Percentiles rank a stretch among this genome's conserved stretches.
These are phyloP conservation scores for Salminus brasiliensis DNA, from an alignment of 2,113 vertebrate genomes.

Conservation along the genomic window DNA sequence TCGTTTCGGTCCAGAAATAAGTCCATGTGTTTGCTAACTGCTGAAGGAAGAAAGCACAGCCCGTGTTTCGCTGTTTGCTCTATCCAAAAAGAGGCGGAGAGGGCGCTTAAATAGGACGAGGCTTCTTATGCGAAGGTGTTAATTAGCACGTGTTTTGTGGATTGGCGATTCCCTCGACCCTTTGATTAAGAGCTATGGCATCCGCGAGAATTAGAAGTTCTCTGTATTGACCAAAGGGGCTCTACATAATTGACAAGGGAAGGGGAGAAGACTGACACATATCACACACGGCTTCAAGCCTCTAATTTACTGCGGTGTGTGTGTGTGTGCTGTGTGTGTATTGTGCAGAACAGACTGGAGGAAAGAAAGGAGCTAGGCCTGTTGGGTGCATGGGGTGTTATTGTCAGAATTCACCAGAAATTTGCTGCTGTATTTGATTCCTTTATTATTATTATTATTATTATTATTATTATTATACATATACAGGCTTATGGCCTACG, in stretches of 20 bases:
- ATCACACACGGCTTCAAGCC: conserved; percentile 65
- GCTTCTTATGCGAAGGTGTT: conserved; percentile 79
- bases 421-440: too few species aligned
- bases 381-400: background rate
- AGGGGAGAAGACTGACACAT: conserved; percentile 75
- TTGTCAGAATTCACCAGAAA: background rate
- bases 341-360: conserved; percentile 40
- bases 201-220: conserved; percentile 63
- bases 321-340: conserved; percentile 49
- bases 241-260: conserved; percentile 69
- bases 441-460: too few species aligned
- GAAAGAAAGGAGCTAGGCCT: conserved; percentile 6
- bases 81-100: conserved; percentile 60
- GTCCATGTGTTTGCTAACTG: too few species aligned
- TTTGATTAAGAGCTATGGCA: conserved; percentile 77
- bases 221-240: conserved; percentile 65
- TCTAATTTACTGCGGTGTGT: conserved; percentile 70
- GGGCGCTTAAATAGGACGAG: conserved; percentile 65
- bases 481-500: too few species aligned
- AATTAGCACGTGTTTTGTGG: conserved; percentile 80
- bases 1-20: too few species aligned
- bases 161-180: conserved; percentile 69
- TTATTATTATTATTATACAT: too few species aligned
- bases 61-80: conserved; percentile 41
- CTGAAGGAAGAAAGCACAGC: background rate